Evolutionary conservation across 2,797 vertebrate species (phyloP), one percentile per base, ranked within the genome.

Genomic region (Phoxinus dragarum): DNA sequence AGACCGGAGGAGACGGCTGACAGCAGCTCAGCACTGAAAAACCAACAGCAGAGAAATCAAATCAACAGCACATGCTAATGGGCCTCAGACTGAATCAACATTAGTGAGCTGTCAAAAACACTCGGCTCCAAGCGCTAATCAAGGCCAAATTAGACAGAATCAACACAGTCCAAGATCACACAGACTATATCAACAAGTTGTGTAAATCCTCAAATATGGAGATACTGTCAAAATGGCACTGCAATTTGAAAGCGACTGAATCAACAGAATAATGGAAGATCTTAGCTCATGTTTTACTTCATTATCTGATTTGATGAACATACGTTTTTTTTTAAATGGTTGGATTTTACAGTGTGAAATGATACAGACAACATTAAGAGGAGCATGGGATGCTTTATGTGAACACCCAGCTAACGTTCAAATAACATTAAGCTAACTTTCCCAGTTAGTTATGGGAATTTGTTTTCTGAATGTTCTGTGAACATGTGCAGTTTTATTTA

Each of bases 21-120:
- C 94, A 92, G 93, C 93, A 93, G 92, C 93, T 91, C 91, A 87
- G 93, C 92, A 89, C 92, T 54, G 72, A 40, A 85, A 78, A 88
- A 86, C 52, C 84, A 85, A 87, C 86, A 86, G 80, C 61, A 44
- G 76, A 78, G 66, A 69, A 81, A 85, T 84, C 86, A 85, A 87
- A 85, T 85, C 83, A 87, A 82, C 82, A 75, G 72, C 86, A 69
- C 82, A 61, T 76, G 78, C 61, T 84, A 82, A 85, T 77, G 47
- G 56, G 21, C 73, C 86, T 64, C 91, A 90, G 90, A 91, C 92
- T 90, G 83, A 82, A 86, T 92, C 92, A 93, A 94, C 91, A 93
- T 59, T 2, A 14, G 67, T 47, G 72, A 61, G 80, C 80, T 78
- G 74, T 82, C 80, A 88, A 88, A 93, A 92, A 69, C 61, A 74